Evolutionary conservation across 2,797 vertebrate species (phyloP).

Genomic region (Arremon brunneinucha): DNA sequence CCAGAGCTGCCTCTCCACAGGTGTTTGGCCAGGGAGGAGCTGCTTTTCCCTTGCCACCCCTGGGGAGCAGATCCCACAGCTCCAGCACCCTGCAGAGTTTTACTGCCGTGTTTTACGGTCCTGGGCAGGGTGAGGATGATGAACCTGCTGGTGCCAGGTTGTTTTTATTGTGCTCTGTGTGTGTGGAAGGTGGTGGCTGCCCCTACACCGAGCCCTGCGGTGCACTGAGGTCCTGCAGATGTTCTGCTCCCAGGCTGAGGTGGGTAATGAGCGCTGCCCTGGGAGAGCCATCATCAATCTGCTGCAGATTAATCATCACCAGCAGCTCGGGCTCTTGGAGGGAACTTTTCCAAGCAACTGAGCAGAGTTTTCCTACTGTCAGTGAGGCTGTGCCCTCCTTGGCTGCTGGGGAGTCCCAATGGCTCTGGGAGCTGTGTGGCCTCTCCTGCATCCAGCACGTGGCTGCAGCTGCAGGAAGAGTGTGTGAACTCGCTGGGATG

Average conservation of each 20-base stretch:
- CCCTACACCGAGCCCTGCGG: neutral
- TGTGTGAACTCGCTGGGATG: accelerated
- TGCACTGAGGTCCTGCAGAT: neutral
- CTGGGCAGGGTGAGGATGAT: neutral
- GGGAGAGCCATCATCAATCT: neutral
- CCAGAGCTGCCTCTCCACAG: neutral
- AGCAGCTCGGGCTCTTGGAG: neutral
- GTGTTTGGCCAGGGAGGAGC: neutral
- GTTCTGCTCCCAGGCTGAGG: neutral
- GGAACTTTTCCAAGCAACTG: accelerated
- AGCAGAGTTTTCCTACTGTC: neutral
- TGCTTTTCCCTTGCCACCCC: neutral
- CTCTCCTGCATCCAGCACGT: accelerated
- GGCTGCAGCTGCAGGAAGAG: neutral
- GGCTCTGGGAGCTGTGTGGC: neutral
- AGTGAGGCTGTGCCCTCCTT: neutral
- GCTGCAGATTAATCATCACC: neutral
- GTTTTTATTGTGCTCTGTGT: neutral
- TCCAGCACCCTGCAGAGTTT: accelerated
- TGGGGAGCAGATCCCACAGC: neutral
- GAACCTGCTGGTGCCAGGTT: neutral
- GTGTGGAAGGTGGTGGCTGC: neutral
- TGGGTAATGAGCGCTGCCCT: accelerated
- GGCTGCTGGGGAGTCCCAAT: accelerated
- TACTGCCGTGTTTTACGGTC: accelerated